Base-by-base conservation (phyloP, 1,140 invertebrate genomes). In the Bombus cullumanus region DNA sequence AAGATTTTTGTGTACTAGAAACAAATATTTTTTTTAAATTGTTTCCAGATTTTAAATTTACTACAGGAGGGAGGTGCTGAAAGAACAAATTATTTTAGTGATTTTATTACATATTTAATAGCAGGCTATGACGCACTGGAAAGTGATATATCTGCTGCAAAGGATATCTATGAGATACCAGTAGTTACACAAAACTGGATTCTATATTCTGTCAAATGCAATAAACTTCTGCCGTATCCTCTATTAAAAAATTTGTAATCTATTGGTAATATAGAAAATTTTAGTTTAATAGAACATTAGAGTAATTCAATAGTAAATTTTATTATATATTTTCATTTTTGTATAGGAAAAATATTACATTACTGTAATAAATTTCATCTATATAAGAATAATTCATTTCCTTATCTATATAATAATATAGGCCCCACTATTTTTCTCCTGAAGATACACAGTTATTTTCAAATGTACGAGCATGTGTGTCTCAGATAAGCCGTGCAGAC, bases 81-180 rank as follows among this genome's bases (percentile, higher is more conserved):
- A 93, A 96, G 96, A 88, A 97, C 97, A 83, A 97, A 97, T 91
- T 98, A 98, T 95, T 96, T 98, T 85, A 97, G 97, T 86, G 98
- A 98, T 94, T 98, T 97, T 96, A 97, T 98, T 82, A 98, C 98
- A 59, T 98, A 98, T 96, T 96, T 98, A 89, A 98, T 99, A 93
- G 97, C 97, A 90, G 98, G 98, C 64, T 96, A 96, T 87, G 97
- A 98, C 95, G 96, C 97, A 73, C 96, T 97, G 88, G 97, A 98
- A 93, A 97, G 96, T 93, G 97, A 98, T 94, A 96, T 98, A 74
- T 96, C 96, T 83, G 98, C 98, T 94, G 98, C 98, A 18, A 97
- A 97, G 94, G 98, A 99, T 92, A 95, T 99, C 3, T 99, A 98
- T 95, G 98, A 99, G 93, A 97, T 98, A 71, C 98, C 98, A 79